Evolutionary conservation across 2,797 vertebrate species (phyloP), one percentile per base, ranked within the genome.

Genomic region (Cyprinodon diabolis): DNA sequence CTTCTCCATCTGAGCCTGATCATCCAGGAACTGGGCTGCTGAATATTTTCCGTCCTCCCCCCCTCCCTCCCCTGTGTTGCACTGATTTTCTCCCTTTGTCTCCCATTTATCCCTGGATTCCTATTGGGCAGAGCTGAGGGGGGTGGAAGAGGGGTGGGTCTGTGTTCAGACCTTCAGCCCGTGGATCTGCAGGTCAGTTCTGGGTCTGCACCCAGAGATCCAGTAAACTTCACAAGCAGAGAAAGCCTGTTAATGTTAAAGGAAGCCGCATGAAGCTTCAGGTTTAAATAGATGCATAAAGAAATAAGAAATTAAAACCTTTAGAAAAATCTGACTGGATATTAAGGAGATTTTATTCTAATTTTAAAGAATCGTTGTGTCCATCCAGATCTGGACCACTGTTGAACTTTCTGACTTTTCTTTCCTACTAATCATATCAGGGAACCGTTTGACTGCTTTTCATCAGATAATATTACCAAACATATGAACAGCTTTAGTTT

Each of bases 1-100:
- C 88, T 82, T 91, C 95, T 95, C 96, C 95, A 94, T 94, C 92
- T 96, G 95, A 92, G 93, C 96, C 96, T 94, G 95, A 91, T 93
- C 94, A 96, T 96, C 95, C 96, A 92, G 93, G 94, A 93, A 93
- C 66, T 78, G 77, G 77, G 76, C 81, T 60, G 82, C 83, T 76
- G 91, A 94, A 87, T 77, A 77, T 82, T 88, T 93, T 91, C 90
- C 90, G 87, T 90, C 77, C 86, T 69, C 75, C 78, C 75, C 75
- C 86, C 85, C 87, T 75, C 71, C 80, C 80, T 75, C 69, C 62
- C 72, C 52, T 72, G 1, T 60, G 30, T 60, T 60, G 57, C 57
- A 54, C 47, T 49, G 47, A 66, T 66, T 66, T 66, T 66, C 65
- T 70, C 62, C 71, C 75, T 49, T 66, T 66, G 43, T 68, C 62